Base-by-base conservation (phyloP, 2,888 invertebrate species). In the Drosophila monieri region DNA sequence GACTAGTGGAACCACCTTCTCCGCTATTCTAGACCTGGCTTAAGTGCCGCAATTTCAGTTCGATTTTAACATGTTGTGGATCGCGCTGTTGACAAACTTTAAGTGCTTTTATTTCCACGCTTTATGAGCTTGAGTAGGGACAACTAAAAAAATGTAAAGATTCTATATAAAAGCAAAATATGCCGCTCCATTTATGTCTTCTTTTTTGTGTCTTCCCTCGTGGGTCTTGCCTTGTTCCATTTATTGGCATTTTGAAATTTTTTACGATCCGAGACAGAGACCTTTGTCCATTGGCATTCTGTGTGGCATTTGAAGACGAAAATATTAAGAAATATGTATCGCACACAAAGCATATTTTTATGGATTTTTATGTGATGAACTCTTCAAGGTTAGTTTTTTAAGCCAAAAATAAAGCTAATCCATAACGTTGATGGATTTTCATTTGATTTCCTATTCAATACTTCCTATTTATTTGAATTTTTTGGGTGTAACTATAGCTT, bases 71-170 rank as follows among this genome's bases (percentile, higher is more conserved):
- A 77, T 77, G 70, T 77, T 85, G 75, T 49, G 62, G 74, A 81
- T 85, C 79, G 74, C 80, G 67, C 55, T 56, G 84, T 80, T 81
- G 81, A 85, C 81, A 83, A 85, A 78, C 73, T 85, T 85, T 83
- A 80, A 83, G 81, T 83, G 81, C 86, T 85, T 83, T 83, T 83
- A 83, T 85, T 83, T 85, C 73, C 65, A 85, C 85, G 80, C 74
- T 83, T 83, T 73, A 85, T 76, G 76, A 69, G 62, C 47, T 69
- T 69, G 69, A 71, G 70, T 68, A 56, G 61, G 54, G 60, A 52
- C 18, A 54, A 27, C 51, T 55, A 47, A 60, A 57, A 49, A 46
- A 27, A n/a, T 12, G 5, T 43, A 43, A 43, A 43, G 10, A 43
- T 59, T 46, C 66, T 70, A 72, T 71, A 68, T 70, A 69, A 76